Evolutionary conservation across 2,888 invertebrate genomes (phyloP).

Genomic region (Andrena hattorfiana): DNA sequence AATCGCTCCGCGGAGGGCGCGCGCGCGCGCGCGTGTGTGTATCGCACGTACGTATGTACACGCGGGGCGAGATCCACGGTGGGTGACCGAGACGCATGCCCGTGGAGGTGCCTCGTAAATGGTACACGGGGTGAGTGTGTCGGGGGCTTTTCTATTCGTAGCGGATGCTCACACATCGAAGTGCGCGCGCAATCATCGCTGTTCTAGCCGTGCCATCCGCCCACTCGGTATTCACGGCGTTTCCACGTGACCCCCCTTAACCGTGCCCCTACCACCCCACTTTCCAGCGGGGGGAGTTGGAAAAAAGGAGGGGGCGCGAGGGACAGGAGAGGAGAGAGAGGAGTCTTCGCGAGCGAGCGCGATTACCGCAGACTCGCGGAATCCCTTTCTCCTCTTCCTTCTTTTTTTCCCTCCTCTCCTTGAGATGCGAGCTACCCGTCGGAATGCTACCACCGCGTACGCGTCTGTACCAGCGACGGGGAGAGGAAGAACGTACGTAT

Average conservation of each 20-base stretch:
- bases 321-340: conserved; percentile 36
- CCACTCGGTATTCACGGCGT: conserved; percentile 68
- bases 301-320: conserved; percentile 28
- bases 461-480: conserved; percentile 59
- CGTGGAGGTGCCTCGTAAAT: conserved; percentile 24
- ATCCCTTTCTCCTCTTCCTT: conserved; percentile 54
- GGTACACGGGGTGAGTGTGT: conserved; percentile 1
- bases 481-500: conserved; percentile 65
- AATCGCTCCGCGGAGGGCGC: conserved; percentile 57
- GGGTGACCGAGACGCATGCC: conserved; percentile 53
- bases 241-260: conserved; percentile 68
- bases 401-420: conserved; percentile 51
- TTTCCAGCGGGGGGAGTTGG: conserved; percentile 39
- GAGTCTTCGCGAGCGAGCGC: conserved; percentile 65
- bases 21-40: conserved; percentile 56
- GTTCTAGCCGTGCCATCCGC: conserved; percentile 65
- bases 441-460: conserved; percentile 67
- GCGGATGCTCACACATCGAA: conserved; percentile 55
- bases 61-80: conserved; percentile 19
- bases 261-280: conserved; percentile 36
- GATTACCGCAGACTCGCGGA: conserved; percentile 74
- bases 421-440: conserved; percentile 69
- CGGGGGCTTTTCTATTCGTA: not conserved
- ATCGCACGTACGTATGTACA: conserved; percentile 9
- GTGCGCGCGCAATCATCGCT: conserved; percentile 71